A percentile compares a stretch with the other conserved stretches of the same genome.
Evolutionary conservation across 2,797 vertebrate species (phyloP).

Genomic region (Siniperca undulata): DNA sequence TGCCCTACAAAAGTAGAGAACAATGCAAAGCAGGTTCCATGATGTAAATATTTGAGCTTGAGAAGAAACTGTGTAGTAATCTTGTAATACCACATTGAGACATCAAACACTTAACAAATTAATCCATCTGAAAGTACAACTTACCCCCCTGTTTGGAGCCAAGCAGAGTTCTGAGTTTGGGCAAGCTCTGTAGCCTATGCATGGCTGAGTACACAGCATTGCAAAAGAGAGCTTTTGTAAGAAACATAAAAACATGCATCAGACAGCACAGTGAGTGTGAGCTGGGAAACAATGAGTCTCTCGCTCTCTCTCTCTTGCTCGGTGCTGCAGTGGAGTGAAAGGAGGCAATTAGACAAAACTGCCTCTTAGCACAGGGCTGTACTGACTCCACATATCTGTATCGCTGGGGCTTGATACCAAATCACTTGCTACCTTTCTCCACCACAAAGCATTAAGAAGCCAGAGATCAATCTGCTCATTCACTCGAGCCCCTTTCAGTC

Average conservation of each 20-base stretch:
- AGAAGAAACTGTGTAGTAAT: slow-evolving; percentile 18
- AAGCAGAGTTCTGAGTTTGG: slow-evolving; percentile 74
- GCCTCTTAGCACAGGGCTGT: slow-evolving; percentile 69
- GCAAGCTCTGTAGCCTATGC: slow-evolving; percentile 77
- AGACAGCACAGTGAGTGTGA: slow-evolving; percentile 56
- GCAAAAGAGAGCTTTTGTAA: slow-evolving; percentile 69
- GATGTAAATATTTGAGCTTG: slow-evolving; percentile 10
- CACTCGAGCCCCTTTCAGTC: slow-evolving; percentile 10
- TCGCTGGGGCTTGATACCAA: slow-evolving; percentile 64
- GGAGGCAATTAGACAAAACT: slow-evolving; percentile 78
- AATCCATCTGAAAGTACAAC: slow-evolving; percentile 64
- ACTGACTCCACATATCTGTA: slow-evolving; percentile 74
- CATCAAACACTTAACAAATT: slow-evolving; percentile 33
- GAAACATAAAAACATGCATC: slow-evolving; percentile 73
- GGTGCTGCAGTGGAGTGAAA: slow-evolving; percentile 65
- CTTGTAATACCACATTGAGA: slow-evolving; percentile 26
- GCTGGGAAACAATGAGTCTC: slow-evolving; percentile 48
- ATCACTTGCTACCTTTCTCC: slow-evolving; percentile 77
- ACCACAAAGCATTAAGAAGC: slow-evolving; percentile 41
- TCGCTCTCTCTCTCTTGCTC: slow-evolving; percentile 17
- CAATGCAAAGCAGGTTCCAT: slow-evolving; percentile 7
- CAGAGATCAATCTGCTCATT: slow-evolving; percentile 60
- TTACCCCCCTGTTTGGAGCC: slow-evolving; percentile 77
- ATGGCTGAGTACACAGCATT: slow-evolving; percentile 83
- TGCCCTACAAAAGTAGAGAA: slow-evolving; percentile 9